These are phyloP conservation scores for Coranthus polyacanthus DNA, from an alignment of 2,797 vertebrate genomes.

Conservation along the genomic window DNA sequence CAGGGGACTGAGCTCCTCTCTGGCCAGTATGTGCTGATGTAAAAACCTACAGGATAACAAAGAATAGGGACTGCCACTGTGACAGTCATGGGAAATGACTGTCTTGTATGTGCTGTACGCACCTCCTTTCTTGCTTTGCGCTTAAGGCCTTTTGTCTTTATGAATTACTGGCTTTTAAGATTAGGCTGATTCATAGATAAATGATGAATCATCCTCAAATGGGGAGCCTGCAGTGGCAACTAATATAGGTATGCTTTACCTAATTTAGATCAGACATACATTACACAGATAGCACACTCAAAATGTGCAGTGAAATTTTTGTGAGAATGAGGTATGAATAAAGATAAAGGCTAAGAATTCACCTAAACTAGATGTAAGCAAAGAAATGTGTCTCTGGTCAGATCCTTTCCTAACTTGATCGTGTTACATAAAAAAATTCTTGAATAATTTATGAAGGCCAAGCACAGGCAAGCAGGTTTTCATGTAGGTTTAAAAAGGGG, in stretches of 20 bases:
- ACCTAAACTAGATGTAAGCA: neutral
- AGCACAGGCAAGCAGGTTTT: neutral
- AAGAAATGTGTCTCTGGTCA: conserved; percentile 1
- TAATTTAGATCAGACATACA: too few relatives aligned
- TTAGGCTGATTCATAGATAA: neutral
- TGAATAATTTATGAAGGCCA: conserved; percentile 22
- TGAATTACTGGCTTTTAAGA: conserved; percentile 4
- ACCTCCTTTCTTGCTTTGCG: conserved; percentile 8
- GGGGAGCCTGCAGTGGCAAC: too few relatives aligned
- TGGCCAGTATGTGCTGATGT: conserved; percentile 83
- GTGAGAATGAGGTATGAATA: neutral
- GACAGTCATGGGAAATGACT: neutral
- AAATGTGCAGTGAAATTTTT: conserved; percentile 2
- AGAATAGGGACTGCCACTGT: conserved; percentile 19
- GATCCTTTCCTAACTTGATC: conserved; percentile 5
- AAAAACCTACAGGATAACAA: conserved; percentile 60
- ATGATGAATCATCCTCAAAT: too few relatives aligned
- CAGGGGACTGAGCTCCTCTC: conserved; percentile 68
- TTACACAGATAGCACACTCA: too few relatives aligned
- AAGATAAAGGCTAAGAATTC: neutral
- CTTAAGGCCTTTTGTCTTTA: conserved; percentile 26
- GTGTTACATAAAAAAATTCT: conserved; percentile 3
- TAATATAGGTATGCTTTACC: too few relatives aligned
- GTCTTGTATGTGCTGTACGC: conserved; percentile 22
- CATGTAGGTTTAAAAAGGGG: neutral